phyloP scores from a whole-genome alignment of 1,140 invertebrate genomes.

The Pseudomyrmex cubaensis region DNA sequence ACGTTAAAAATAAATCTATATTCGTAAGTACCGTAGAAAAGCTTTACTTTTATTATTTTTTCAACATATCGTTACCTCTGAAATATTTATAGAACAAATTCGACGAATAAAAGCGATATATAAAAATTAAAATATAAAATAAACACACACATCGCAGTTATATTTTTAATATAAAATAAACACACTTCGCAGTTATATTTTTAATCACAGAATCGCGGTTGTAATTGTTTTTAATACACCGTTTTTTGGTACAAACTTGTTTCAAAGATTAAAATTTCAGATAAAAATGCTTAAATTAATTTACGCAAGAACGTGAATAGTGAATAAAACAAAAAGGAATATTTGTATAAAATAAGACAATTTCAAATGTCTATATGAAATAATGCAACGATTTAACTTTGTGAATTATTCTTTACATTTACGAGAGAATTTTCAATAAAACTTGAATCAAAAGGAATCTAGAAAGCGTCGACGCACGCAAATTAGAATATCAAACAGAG shows the following conservation, averaged over 20 bases:
- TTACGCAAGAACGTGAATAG: too few species aligned
- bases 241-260: too few species aligned
- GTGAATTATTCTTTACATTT: constrained; percentile 7
- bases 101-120: neutral
- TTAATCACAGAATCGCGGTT: too few species aligned
- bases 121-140: neutral
- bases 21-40: neutral
- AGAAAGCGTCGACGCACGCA: neutral
- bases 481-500: neutral
- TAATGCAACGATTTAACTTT: neutral
- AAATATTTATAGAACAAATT: neutral
- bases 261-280: neutral
- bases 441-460: neutral
- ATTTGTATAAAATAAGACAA: too few species aligned
- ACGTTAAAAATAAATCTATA: neutral
- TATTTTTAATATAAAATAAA: neutral
- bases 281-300: neutral
- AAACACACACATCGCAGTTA: neutral
- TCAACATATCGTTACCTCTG: neutral
- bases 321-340: too few species aligned
- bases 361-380: neutral
- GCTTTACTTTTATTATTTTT: neutral
- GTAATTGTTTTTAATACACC: too few species aligned
- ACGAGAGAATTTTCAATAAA: constrained; percentile 30
- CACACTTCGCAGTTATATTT: too few species aligned